Percentiles rank a stretch among this genome's conserved stretches.
These are phyloP conservation scores for Micromesistius poutassou DNA, from an alignment of 2,797 vertebrate genomes.

Conservation along the genomic window DNA sequence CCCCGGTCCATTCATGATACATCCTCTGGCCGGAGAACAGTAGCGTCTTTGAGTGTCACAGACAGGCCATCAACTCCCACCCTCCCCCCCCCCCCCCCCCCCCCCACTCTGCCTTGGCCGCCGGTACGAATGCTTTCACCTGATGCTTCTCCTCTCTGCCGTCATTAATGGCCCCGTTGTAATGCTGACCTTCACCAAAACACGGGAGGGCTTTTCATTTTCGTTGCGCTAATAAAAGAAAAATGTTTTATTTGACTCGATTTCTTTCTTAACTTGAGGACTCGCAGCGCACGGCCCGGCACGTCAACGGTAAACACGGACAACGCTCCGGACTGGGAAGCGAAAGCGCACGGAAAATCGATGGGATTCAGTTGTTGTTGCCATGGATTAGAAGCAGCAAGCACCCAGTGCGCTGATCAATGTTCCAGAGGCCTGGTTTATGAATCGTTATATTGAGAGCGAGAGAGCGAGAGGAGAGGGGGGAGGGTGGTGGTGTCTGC, in stretches of 20 bases:
- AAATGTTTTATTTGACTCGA: neutral
- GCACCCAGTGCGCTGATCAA: conserved; percentile 37
- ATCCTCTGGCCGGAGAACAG: conserved; percentile 43
- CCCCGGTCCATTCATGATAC: conserved; percentile 30
- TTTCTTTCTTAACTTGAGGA: neutral
- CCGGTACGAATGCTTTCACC: conserved; percentile 26
- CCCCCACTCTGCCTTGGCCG: conserved; percentile 19
- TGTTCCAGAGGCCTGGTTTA: conserved; percentile 45
- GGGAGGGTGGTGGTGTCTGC: too few species aligned
- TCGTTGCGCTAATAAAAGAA: neutral
- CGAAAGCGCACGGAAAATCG: conserved; percentile 29
- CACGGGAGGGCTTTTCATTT: conserved; percentile 10
- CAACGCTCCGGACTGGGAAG: neutral
- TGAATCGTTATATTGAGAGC: conserved; percentile 46
- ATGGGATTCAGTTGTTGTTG: conserved; percentile 28
- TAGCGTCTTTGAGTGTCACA: conserved; percentile 43
- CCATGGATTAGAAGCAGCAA: conserved; percentile 16
- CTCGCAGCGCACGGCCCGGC: too few species aligned
- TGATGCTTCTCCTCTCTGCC: conserved; percentile 7
- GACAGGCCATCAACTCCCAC: conserved; percentile 30
- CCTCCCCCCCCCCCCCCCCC: conserved; percentile 26
- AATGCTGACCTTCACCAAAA: conserved; percentile 35
- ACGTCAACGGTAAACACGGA: too few species aligned
- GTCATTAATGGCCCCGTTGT: conserved; percentile 23
- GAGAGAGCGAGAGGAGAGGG: too few species aligned